phyloP scores from a whole-genome alignment of 2,113 vertebrate genomes.

The Rafetus swinhoei region DNA sequence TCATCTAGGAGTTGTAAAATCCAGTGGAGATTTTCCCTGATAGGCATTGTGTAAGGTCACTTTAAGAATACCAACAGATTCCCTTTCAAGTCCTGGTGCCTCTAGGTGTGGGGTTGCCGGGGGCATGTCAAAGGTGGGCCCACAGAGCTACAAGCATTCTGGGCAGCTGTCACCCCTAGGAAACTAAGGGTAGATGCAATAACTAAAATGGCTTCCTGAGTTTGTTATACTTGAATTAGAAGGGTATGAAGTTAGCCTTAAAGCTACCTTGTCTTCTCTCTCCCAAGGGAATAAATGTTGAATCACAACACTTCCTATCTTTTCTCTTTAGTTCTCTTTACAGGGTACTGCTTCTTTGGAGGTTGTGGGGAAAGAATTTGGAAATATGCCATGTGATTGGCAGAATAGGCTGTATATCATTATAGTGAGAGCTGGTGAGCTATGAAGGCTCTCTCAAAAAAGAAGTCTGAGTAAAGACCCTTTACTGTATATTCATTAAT shows the following conservation, averaged over 20 bases:
- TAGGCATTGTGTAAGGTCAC: background rate
- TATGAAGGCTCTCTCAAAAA: background rate
- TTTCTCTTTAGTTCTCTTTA: background rate
- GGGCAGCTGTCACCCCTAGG: background rate
- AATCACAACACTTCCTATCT: background rate
- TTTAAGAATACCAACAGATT: background rate
- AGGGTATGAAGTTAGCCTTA: background rate
- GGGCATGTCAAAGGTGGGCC: background rate
- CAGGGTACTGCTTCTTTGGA: background rate
- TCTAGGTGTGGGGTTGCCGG: background rate
- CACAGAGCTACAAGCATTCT: background rate
- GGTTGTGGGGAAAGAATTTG: background rate
- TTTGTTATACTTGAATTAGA: background rate
- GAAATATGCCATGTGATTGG: background rate
- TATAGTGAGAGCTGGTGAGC: background rate
- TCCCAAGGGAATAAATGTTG: background rate
- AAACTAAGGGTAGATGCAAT: background rate
- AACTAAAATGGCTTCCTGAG: background rate
- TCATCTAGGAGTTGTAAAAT: background rate
- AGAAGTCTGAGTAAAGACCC: background rate
- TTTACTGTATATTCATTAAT: background rate
- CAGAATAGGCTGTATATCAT: background rate
- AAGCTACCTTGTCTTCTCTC: background rate
- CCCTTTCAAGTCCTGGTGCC: background rate
- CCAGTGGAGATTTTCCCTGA: background rate